Conservation (phyloP, 1,140 invertebrate genomes). For the Drosophila burlai region DNA sequence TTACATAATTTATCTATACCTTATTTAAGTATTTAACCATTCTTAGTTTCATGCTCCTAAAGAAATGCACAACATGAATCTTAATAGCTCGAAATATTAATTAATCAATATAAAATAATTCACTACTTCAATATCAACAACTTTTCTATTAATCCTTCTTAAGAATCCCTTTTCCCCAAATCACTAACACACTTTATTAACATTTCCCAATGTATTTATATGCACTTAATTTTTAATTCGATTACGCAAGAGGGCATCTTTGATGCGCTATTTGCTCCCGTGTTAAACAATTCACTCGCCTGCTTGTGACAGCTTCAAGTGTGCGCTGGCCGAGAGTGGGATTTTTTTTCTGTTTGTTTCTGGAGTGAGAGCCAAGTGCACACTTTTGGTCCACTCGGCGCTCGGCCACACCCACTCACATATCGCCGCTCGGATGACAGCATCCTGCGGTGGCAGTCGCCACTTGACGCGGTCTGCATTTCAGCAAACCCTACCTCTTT, state of each 20-base stretch:
- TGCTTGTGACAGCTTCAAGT: constrained; percentile 74
- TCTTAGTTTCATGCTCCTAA: too few species aligned
- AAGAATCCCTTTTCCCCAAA: too few species aligned
- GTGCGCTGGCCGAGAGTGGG: constrained; percentile 43
- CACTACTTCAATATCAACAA: not conserved
- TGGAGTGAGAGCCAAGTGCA: constrained; percentile 75
- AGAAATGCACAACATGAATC: too few species aligned
- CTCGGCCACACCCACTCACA: constrained; percentile 39
- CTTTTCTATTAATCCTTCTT: not conserved
- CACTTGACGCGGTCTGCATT: constrained; percentile 69
- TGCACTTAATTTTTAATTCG: not conserved
- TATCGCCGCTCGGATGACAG: constrained; percentile 55
- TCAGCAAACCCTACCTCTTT: constrained; percentile 9
- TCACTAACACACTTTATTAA: not conserved
- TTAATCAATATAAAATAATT: not conserved
- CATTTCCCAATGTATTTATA: too few species aligned
- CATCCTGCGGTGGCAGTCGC: constrained; percentile 69
- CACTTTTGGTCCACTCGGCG: constrained; percentile 52
- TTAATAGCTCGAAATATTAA: not conserved
- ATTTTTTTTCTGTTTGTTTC: constrained; percentile 31
- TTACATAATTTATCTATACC: not conserved
- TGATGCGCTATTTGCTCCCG: constrained; percentile 5
- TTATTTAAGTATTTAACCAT: not conserved
- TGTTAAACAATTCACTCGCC: constrained; percentile 37
- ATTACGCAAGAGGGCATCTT: constrained; percentile 15